A percentile compares a stretch with the other conserved stretches of the same genome.
Evolutionary conservation across 2,888 invertebrate genomes (phyloP).

Genomic region (Temnothorax rugatulus): DNA sequence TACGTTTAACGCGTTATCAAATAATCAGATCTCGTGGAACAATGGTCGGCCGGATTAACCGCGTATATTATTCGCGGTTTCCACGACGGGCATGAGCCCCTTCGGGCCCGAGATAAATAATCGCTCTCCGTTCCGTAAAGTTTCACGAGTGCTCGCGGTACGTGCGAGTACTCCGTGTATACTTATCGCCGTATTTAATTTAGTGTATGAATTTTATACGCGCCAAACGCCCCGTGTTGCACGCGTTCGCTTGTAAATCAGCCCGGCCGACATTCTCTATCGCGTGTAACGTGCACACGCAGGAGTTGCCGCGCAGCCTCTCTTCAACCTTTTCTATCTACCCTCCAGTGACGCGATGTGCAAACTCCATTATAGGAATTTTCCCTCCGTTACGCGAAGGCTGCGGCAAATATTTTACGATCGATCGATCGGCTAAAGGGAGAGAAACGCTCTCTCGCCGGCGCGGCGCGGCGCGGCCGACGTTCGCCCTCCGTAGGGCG

Average conservation of each 20-base stretch:
- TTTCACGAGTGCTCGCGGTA: background rate
- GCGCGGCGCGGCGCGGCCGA: slow-evolving; percentile 11
- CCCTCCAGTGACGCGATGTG: slow-evolving; percentile 56
- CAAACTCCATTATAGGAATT: slow-evolving; percentile 69
- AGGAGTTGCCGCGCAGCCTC: slow-evolving; percentile 19
- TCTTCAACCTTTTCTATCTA: slow-evolving; percentile 34
- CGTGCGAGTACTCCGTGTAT: slow-evolving; percentile 9
- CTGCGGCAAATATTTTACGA: slow-evolving; percentile 69
- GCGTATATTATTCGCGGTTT: slow-evolving; percentile 36
- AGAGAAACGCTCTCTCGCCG: background rate
- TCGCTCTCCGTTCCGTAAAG: background rate
- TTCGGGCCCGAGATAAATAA: slow-evolving; percentile 26
- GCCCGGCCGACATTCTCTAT: slow-evolving; percentile 28
- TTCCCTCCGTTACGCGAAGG: slow-evolving; percentile 64
- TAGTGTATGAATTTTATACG: slow-evolving; percentile 66
- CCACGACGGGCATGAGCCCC: slow-evolving; percentile 10
- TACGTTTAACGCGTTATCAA: slow-evolving; percentile 43
- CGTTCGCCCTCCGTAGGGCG: slow-evolving; percentile 58
- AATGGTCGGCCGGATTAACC: slow-evolving; percentile 35
- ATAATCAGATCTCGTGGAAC: slow-evolving; percentile 53
- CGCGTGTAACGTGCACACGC: slow-evolving; percentile 37
- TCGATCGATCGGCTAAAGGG: slow-evolving; percentile 71
- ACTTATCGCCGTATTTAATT: slow-evolving; percentile 61
- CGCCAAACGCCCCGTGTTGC: slow-evolving; percentile 45
- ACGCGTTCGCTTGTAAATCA: slow-evolving; percentile 65